Evolutionary conservation across 2,888 invertebrate genomes (phyloP).

Genomic region (Ametastegia equiseti): DNA sequence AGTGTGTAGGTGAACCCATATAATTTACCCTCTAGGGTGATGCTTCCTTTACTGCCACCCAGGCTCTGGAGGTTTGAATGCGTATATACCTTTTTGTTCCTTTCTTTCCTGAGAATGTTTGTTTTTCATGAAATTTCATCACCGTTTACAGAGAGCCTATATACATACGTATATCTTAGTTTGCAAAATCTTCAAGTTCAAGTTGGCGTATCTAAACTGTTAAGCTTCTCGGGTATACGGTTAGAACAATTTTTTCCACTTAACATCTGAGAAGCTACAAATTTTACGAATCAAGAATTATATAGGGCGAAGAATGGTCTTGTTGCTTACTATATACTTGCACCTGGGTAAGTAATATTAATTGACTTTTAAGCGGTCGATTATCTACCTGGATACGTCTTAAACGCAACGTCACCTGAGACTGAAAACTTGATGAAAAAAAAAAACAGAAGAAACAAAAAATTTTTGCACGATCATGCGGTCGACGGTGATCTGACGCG

Average conservation of each 20-base stretch:
- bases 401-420: constrained; percentile 41
- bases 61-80: not conserved
- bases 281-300: not conserved
- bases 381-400: constrained; percentile 59
- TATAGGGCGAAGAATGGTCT: not conserved
- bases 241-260: too few species aligned
- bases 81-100: not conserved
- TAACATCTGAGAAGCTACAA: not conserved
- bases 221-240: not conserved
- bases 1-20: not conserved
- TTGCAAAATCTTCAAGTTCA: not conserved
- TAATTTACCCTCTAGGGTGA: not conserved
- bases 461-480: constrained; percentile 67
- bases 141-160: not conserved
- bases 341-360: constrained; percentile 63
- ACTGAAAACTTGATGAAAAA: constrained; percentile 17
- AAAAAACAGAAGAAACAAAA: constrained; percentile 57
- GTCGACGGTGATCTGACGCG: constrained; percentile 40
- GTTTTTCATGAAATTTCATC: constrained; percentile 2
- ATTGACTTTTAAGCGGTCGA: constrained; percentile 74
- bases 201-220: not conserved
- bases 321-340: not conserved
- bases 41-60: constrained; percentile 32
- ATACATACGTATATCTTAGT: too few species aligned
- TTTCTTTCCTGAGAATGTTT: constrained; percentile 11